phyloP scores from a whole-genome alignment of 1,140 invertebrate genomes.

The Zaprionus taronus region DNA sequence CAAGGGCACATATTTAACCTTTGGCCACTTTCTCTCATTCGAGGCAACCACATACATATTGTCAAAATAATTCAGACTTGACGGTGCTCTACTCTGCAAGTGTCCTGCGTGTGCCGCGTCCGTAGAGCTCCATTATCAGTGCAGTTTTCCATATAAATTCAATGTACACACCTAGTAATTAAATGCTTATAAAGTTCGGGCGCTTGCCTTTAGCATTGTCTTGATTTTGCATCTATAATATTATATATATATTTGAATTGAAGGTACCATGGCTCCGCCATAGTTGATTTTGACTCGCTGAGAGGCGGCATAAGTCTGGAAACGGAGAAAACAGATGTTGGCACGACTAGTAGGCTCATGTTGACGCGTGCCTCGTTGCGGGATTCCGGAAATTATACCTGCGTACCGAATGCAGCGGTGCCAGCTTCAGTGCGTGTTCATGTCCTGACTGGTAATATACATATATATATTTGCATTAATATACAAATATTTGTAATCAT shows the following conservation, averaged over 20 bases:
- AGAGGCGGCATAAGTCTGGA: conserved; percentile 94
- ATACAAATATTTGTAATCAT: neutral
- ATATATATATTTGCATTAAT: neutral
- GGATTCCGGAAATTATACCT: conserved; percentile 96
- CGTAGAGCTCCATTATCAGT: too few relatives aligned
- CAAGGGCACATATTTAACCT: too few relatives aligned
- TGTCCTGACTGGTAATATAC: conserved; percentile 92
- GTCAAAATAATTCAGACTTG: too few relatives aligned
- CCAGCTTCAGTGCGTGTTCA: conserved; percentile 94
- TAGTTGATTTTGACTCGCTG: conserved; percentile 94
- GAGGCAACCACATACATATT: too few relatives aligned
- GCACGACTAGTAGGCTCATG: conserved; percentile 94
- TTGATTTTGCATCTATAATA: neutral
- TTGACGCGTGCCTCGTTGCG: conserved; percentile 93
- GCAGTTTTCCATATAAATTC: too few relatives aligned
- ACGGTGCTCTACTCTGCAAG: too few relatives aligned
- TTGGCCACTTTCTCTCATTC: too few relatives aligned
- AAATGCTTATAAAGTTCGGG: too few relatives aligned
- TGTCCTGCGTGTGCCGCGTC: too few relatives aligned
- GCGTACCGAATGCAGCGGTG: conserved; percentile 93
- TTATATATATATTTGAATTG: neutral
- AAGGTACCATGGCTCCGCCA: conserved; percentile 91
- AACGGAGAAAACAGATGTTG: conserved; percentile 94
- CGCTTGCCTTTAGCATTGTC: neutral
- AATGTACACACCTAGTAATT: too few relatives aligned